Base-by-base conservation (phyloP, 2,888 invertebrate species). In the Xanthorhoe designata region DNA sequence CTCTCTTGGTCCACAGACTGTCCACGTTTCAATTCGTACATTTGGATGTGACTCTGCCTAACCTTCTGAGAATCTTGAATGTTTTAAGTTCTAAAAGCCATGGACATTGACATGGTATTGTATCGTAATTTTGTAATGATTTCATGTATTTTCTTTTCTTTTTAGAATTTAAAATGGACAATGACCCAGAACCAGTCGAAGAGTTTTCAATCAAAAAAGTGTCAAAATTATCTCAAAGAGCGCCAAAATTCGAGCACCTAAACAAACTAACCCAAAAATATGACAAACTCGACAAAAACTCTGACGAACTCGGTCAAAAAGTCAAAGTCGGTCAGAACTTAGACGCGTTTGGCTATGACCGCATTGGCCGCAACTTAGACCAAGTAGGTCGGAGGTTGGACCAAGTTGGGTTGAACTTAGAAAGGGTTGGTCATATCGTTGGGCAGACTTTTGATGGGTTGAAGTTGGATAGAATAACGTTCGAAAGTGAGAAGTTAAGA, bases 401-500 rank as follows among this genome's bases (percentile, higher is more conserved):
- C 45, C 56, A 58, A 54, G 73, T 71, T 10, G 70, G 73, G 0
- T 60, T 67, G 49, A 71, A 50, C 42, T 50, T 66, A 62, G 66
- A 82, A 6, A 81, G 75, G 53, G 72, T 78, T 17, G 74, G 78
- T 15, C 75, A 79, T 51, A 64, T 74, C 19, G 69, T 83, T 51
- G 79, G 78, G 1, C 78, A 78, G 65, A 75, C 72, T 2, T 74
- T 85, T 42, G 85, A 84, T 60, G 80, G 78, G 32, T 68, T 77
- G 10, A 78, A 85, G 5, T 64, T 89, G 53, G 91, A 89, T 58
- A 79, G 82, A 35, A 85, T 91, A 1, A 89, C 86, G 10, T 91
- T 82, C 71, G 92, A 92, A 71, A 91, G 87, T 63, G 92, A 92
- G 63, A 83, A 81, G 8, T 64, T 88, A 35, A 87, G 77, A 29